Conservation (phyloP, 2,797 vertebrate genomes). For the Coregonus sp. region DNA sequence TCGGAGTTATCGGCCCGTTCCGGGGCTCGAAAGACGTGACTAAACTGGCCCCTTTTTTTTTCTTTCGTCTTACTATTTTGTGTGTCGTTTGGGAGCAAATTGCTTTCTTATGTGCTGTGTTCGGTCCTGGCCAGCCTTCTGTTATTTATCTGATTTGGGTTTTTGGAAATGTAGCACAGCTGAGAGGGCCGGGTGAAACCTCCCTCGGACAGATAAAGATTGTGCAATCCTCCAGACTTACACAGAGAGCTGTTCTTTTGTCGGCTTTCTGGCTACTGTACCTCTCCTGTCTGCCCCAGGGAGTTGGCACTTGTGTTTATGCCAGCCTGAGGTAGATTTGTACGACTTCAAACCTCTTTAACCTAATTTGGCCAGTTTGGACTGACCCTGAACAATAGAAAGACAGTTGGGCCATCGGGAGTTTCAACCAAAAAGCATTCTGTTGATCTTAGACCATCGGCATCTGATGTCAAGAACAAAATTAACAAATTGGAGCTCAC, state of each 20-base stretch:
- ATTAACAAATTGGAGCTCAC: not conserved
- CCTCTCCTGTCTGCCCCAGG: not conserved
- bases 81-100: slow-evolving; percentile 69
- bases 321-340: slow-evolving; percentile 21
- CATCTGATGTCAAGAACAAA: not conserved
- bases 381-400: not conserved
- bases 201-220: slow-evolving; percentile 36
- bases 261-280: not conserved
- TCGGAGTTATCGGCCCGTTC: slow-evolving; percentile 42
- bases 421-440: not conserved
- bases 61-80: slow-evolving; percentile 44
- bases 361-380: slow-evolving; percentile 34
- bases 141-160: slow-evolving; percentile 62
- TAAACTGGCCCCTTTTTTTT: slow-evolving; percentile 56
- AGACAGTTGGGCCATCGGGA: not conserved
- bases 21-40: slow-evolving; percentile 50
- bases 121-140: slow-evolving; percentile 48
- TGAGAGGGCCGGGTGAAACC: slow-evolving; percentile 14
- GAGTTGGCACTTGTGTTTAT: slow-evolving; percentile 8
- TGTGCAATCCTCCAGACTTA: slow-evolving; percentile 17
- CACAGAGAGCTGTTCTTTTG: not conserved
- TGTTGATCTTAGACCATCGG: not conserved
- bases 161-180: slow-evolving; percentile 37
- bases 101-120: slow-evolving; percentile 74
- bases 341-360: slow-evolving; percentile 37